Evolutionary conservation across 2,113 vertebrate genomes (phyloP).

Genomic region (Canis aureus): DNA sequence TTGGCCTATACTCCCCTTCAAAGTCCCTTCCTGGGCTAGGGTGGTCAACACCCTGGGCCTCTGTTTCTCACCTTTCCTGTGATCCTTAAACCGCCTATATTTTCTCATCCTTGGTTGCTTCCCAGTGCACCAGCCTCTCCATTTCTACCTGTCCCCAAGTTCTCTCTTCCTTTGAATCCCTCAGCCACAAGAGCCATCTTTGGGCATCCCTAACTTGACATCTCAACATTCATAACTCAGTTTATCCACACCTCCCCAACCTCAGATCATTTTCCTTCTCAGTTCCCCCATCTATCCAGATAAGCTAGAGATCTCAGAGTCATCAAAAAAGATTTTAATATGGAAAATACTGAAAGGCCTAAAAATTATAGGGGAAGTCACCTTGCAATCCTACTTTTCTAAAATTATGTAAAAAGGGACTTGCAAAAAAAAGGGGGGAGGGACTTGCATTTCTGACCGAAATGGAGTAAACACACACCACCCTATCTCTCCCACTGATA

Average conservation of each 20-base stretch:
- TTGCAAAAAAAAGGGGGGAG: not conserved
- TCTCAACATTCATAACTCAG: not conserved
- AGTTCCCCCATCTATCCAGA: not conserved
- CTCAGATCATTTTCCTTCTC: not conserved
- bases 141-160: not conserved
- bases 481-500: not conserved
- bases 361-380: not conserved
- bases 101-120: not conserved
- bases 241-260: not conserved
- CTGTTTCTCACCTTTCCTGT: not conserved
- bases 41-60: not conserved
- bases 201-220: not conserved
- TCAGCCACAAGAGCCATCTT: not conserved
- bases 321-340: not conserved
- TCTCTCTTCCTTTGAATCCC: not conserved
- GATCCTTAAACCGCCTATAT: fast-evolving
- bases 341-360: not conserved
- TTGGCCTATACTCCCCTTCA: not conserved
- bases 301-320: not conserved
- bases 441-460: not conserved
- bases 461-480: not conserved
- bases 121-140: not conserved
- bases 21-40: not conserved
- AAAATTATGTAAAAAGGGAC: not conserved
- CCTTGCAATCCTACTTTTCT: not conserved